Conservation (phyloP, 2,797 vertebrate species). For the Taeniopygia guttata region DNA sequence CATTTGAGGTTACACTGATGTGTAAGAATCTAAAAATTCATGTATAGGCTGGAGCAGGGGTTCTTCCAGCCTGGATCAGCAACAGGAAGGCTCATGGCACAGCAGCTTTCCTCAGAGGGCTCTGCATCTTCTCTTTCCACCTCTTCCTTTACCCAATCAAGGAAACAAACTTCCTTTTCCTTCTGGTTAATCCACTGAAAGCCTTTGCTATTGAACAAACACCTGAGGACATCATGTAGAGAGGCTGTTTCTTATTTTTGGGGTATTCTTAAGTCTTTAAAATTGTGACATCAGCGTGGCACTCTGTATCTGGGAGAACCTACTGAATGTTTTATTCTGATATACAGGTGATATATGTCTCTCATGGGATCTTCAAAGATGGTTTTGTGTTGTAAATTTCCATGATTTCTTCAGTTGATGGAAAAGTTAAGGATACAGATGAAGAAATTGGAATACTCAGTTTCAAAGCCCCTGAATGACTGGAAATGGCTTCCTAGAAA, state of each 20-base stretch:
- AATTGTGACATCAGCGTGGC: neutral
- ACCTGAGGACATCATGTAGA: neutral
- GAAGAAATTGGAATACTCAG: accelerated
- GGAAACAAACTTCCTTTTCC: neutral
- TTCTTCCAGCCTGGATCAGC: neutral
- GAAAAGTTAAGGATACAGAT: neutral
- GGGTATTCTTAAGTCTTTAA: neutral
- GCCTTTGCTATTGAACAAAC: neutral
- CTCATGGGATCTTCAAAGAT: neutral
- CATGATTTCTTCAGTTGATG: neutral
- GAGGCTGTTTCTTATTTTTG: neutral
- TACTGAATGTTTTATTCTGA: neutral
- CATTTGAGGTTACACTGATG: neutral
- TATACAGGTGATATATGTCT: neutral
- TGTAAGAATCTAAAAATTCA: neutral
- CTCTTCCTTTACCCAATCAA: neutral
- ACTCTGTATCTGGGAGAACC: neutral
- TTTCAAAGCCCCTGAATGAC: neutral
- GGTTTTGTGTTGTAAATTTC: neutral
- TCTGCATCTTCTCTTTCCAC: neutral
- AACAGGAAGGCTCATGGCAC: neutral
- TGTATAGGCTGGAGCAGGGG: neutral
- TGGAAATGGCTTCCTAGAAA: neutral
- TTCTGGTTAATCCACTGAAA: neutral
- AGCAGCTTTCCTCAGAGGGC: neutral